phyloP scores from a whole-genome alignment of 2,888 invertebrate genomes.

The Zygothrica quintamaculata region DNA sequence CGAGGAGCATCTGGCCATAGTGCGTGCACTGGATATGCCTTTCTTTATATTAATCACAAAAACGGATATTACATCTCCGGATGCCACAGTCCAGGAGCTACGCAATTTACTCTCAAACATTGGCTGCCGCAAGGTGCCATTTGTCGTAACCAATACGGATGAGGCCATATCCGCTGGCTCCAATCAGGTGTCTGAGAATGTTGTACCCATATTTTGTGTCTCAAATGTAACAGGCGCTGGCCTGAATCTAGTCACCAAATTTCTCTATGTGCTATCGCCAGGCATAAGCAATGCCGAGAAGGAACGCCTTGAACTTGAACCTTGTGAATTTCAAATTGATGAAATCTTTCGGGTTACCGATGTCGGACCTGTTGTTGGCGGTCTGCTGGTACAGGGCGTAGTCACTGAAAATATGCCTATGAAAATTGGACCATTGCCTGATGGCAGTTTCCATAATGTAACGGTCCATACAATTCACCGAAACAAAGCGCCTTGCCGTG shows the following conservation, averaged over 20 bases:
- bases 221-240: slow-evolving; percentile 96
- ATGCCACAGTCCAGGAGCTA: slow-evolving; percentile 86
- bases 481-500: slow-evolving; percentile 94
- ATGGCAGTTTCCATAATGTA: slow-evolving; percentile 91
- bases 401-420: slow-evolving; percentile 93
- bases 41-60: slow-evolving; percentile 98
- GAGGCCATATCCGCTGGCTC: slow-evolving; percentile 90
- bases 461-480: slow-evolving; percentile 93
- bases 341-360: slow-evolving; percentile 95
- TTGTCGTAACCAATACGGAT: slow-evolving; percentile 88
- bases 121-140: slow-evolving; percentile 88
- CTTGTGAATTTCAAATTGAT: slow-evolving; percentile 95
- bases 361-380: slow-evolving; percentile 93
- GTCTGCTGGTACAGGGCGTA: slow-evolving; percentile 92
- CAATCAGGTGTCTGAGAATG: slow-evolving; percentile 87
- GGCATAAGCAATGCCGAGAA: slow-evolving; percentile 87
- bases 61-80: slow-evolving; percentile 91
- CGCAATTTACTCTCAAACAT: slow-evolving; percentile 88
- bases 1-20: slow-evolving; percentile 95
- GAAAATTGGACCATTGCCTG: slow-evolving; percentile 90
- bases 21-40: slow-evolving; percentile 92
- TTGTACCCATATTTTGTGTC: slow-evolving; percentile 93
- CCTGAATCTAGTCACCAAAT: slow-evolving; percentile 92
- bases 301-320: slow-evolving; percentile 89
- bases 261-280: slow-evolving; percentile 93